A percentile compares a stretch with the other conserved stretches of the same genome.
These are phyloP conservation scores for Cryptotermes secundus DNA, from an alignment of 1,140 invertebrate species.

Conservation along the genomic window DNA sequence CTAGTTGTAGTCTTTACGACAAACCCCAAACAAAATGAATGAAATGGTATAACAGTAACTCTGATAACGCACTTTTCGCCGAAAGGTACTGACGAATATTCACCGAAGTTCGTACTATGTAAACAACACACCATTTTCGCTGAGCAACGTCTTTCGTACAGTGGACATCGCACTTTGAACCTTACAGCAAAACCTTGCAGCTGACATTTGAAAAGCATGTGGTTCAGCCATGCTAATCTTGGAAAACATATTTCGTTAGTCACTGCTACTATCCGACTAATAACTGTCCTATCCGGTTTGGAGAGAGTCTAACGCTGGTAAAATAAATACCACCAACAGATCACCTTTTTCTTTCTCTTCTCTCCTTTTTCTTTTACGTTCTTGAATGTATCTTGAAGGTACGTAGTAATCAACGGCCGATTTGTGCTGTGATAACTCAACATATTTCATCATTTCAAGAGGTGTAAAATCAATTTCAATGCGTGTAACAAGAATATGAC, in stretches of 20 bases:
- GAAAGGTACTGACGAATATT: no score
- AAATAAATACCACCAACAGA: background rate
- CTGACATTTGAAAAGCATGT: background rate
- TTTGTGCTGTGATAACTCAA: background rate
- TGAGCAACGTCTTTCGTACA: no score
- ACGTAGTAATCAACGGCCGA: background rate
- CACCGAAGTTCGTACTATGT: no score
- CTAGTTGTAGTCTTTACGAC: no score
- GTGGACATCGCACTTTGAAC: no score
- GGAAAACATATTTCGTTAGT: background rate
- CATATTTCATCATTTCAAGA: background rate
- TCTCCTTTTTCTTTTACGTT: no score
- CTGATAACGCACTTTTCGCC: no score
- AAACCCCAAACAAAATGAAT: no score
- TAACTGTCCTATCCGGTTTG: background rate
- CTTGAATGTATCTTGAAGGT: background rate
- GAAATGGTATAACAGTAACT: no score
- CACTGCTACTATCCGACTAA: background rate
- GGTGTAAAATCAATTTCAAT: background rate
- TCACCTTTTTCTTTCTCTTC: background rate
- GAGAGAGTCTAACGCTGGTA: background rate
- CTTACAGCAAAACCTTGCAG: no score
- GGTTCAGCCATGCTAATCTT: background rate
- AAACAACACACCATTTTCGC: no score
- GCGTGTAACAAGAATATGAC: constrained; percentile 29